These are phyloP conservation scores for Hetaerina americana DNA, from an alignment of 1,140 invertebrate genomes.

Conservation along the genomic window DNA sequence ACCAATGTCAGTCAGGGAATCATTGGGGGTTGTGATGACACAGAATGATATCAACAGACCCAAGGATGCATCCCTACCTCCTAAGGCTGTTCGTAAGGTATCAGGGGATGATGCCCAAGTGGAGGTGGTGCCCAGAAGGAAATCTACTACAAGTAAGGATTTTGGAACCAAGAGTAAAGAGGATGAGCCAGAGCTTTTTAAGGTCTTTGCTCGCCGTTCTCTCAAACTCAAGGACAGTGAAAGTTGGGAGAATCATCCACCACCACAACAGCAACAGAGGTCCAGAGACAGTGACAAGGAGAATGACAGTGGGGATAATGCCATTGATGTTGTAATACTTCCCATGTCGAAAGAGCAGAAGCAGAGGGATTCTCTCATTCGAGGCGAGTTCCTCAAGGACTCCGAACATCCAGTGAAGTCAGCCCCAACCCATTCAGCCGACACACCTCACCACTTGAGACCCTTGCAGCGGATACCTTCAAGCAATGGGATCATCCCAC, in stretches of 20 bases:
- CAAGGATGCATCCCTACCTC: neutral
- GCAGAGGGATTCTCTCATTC: neutral
- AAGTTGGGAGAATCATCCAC: constrained; percentile 12
- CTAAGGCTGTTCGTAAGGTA: neutral
- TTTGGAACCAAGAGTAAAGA: constrained; percentile 29
- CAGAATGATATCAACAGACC: constrained; percentile 22
- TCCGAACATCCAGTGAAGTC: neutral
- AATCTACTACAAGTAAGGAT: neutral
- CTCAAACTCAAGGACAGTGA: constrained; percentile 47
- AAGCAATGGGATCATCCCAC: neutral
- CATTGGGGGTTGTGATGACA: neutral
- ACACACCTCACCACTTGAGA: neutral
- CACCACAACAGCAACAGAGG: constrained; percentile 20
- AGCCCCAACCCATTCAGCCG: neutral
- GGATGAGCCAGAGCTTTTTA: constrained; percentile 61
- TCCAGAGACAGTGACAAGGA: constrained; percentile 52
- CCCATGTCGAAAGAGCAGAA: neutral
- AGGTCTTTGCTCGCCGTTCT: constrained; percentile 62
- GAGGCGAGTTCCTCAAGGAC: neutral
- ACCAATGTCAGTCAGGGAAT: neutral
- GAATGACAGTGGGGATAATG: constrained; percentile 30
- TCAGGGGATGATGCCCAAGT: neutral
- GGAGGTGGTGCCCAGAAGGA: constrained; percentile 12
- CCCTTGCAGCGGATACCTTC: neutral
- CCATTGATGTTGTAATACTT: neutral